A percentile compares a stretch with the other conserved stretches of the same genome.
These are phyloP conservation scores for Austrolebias charrua DNA, from an alignment of 2,797 vertebrate genomes.

Conservation along the genomic window DNA sequence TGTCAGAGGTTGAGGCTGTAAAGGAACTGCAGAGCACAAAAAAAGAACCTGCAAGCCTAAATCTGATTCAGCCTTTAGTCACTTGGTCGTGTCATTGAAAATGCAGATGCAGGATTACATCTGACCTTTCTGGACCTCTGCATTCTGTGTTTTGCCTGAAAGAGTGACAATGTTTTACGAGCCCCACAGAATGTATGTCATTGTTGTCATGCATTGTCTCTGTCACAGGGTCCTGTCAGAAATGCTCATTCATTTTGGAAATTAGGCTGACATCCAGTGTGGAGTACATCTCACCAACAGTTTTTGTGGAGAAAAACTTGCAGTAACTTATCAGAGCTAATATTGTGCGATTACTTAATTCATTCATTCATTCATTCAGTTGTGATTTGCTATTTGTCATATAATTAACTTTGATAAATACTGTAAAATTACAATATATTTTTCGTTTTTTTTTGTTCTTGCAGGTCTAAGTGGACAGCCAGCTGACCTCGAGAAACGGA, in stretches of 20 bases:
- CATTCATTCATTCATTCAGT: too few species aligned
- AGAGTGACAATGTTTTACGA: slow-evolving; percentile 45
- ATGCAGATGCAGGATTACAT: slow-evolving; percentile 35
- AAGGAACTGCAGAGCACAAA: slow-evolving; percentile 12
- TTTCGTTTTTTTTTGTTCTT: slow-evolving; percentile 16
- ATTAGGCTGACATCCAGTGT: slow-evolving; percentile 23
- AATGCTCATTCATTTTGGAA: slow-evolving; percentile 49
- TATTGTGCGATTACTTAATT: too few species aligned
- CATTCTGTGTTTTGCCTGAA: slow-evolving; percentile 27
- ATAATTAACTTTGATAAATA: not conserved
- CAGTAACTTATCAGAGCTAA: slow-evolving; percentile 5
- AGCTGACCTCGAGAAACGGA: slow-evolving; percentile 95
- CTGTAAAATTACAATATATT: slow-evolving; percentile 10
- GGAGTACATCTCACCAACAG: slow-evolving; percentile 30
- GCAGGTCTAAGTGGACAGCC: slow-evolving; percentile 96
- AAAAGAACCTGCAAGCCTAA: slow-evolving; percentile 32
- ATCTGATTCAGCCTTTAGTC: slow-evolving; percentile 32
- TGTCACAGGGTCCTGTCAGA: slow-evolving; percentile 18
- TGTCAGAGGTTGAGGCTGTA: slow-evolving; percentile 46
- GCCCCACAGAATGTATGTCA: slow-evolving; percentile 47
- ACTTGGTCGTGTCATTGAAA: slow-evolving; percentile 36
- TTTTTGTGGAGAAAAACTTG: not conserved
- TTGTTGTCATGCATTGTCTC: slow-evolving; percentile 43
- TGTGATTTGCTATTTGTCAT: slow-evolving; percentile 4
- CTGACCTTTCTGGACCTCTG: slow-evolving; percentile 29